Percentiles rank a stretch among this genome's conserved stretches.
phyloP scores from a whole-genome alignment of 2,113 vertebrate species.

The Alethe castanea region DNA sequence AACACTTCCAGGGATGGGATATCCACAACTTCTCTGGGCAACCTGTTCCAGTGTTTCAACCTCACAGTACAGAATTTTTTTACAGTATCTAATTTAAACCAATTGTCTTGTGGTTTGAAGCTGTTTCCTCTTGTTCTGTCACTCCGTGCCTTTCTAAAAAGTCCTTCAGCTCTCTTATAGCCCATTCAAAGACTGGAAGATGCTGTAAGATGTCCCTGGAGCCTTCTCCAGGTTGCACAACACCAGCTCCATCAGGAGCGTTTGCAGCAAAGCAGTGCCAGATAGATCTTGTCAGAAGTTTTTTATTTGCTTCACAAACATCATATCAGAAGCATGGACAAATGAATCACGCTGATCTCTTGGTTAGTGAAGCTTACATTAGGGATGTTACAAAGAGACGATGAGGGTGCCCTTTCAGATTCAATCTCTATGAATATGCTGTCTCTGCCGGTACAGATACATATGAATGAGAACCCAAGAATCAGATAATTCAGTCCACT shows the following conservation, averaged over 20 bases:
- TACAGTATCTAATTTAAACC: neutral
- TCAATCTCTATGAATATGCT: neutral
- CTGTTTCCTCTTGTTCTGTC: neutral
- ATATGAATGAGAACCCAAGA: neutral
- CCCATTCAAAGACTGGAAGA: neutral
- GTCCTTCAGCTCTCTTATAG: neutral
- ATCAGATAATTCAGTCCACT: neutral
- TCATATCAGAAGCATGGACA: neutral
- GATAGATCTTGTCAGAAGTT: neutral
- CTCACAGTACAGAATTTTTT: neutral
- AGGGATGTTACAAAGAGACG: neutral
- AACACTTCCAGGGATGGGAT: neutral
- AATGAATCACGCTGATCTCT: neutral
- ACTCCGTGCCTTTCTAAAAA: neutral
- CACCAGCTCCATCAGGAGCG: neutral
- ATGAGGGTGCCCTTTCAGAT: neutral
- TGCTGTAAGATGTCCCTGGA: neutral
- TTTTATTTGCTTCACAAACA: neutral
- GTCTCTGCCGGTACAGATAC: neutral
- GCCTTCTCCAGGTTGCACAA: neutral
- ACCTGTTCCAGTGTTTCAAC: neutral
- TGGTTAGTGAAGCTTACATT: neutral
- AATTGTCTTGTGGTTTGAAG: neutral
- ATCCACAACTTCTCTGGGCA: neutral
- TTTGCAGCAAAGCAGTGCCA: neutral